phyloP scores from a whole-genome alignment of 2,888 invertebrate genomes.

The Nephrocerus scutellatus region DNA sequence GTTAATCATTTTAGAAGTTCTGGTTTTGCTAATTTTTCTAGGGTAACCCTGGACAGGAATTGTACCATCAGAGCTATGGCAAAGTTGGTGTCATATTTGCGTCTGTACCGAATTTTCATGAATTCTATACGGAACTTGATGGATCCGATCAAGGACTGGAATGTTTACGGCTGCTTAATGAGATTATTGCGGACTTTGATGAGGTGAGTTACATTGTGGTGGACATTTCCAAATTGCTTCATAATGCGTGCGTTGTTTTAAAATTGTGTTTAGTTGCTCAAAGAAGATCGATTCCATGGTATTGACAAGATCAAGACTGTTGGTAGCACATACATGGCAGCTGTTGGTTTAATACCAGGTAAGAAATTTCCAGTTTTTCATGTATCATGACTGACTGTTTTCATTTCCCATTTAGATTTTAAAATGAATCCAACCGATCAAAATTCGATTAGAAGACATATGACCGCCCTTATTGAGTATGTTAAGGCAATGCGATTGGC shows the following conservation, averaged over 20 bases:
- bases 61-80: conserved; percentile 88
- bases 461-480: conserved; percentile 81
- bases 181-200: conserved; percentile 91
- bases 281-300: conserved; percentile 76
- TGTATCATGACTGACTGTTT: not conserved
- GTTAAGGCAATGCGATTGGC: conserved; percentile 83
- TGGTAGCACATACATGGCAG: conserved; percentile 90
- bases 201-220: conserved; percentile 55
- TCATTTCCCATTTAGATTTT: conserved; percentile 31
- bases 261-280: conserved; percentile 57
- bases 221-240: conserved; percentile 19
- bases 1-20: conserved; percentile 34
- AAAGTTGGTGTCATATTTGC: conserved; percentile 88
- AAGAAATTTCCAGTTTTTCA: conserved; percentile 58
- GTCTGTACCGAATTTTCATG: conserved; percentile 88
- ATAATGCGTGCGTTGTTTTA: not conserved
- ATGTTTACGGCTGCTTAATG: conserved; percentile 78
- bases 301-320: conserved; percentile 93
- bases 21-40: conserved; percentile 43
- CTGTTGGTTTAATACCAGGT: conserved; percentile 83
- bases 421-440: conserved; percentile 51
- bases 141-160: conserved; percentile 89
- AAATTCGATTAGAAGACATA: conserved; percentile 57
- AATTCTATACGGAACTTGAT: conserved; percentile 88
- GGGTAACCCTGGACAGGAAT: conserved; percentile 66